Base-by-base conservation (phyloP, 1,140 invertebrate species). In the Fopius arisanus region DNA sequence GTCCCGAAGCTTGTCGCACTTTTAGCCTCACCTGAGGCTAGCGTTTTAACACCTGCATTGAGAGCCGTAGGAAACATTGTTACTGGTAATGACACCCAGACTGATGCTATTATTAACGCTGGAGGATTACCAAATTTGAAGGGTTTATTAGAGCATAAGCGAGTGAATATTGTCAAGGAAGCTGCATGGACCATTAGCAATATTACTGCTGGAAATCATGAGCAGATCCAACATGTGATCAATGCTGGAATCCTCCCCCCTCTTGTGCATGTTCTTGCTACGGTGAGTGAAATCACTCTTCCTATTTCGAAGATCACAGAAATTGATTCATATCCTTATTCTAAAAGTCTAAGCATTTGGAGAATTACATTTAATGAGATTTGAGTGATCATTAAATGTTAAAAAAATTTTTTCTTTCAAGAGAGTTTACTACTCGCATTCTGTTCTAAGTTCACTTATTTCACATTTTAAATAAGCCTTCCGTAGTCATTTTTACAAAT, bases 51-150 rank as follows among this genome's bases (percentile, higher is more conserved):
- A 1, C 97, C 98, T 16, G 96, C 97, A 0, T 88, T 99, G 29
- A 88, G 98, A 75, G 91, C 93, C 26, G 90, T 96, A 21, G 95
- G 95, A n/a, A 96, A 96, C 79, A 96, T 96, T 87, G 94, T 96
- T 3, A 96, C 95, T 10, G 95, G 95, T 3, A 94, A 90, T 78
- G 95, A 96, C 86, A 70, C 73, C 16, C 92, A 99, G 91, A 99
- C 98, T 12, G 97, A 99, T 84, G 89, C 92, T 10, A 96, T 99
- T 6, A 91, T 99, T 21, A 89, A 92, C 66, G 92, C 92, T 66
- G 95, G 94, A 10, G 96, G 93, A 70, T 88, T 99, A 5, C 88
- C 90, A 4, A 88, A 93, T 76, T 90, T 98, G 67, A 89, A 90
- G 5, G 82, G 87, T 9, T 89, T 99, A 9, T 88, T 99, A 14